Evolutionary conservation across 1,140 invertebrate genomes (phyloP), one percentile per base, ranked within the genome.

Genomic region (Drosophila malerkotliana): DNA sequence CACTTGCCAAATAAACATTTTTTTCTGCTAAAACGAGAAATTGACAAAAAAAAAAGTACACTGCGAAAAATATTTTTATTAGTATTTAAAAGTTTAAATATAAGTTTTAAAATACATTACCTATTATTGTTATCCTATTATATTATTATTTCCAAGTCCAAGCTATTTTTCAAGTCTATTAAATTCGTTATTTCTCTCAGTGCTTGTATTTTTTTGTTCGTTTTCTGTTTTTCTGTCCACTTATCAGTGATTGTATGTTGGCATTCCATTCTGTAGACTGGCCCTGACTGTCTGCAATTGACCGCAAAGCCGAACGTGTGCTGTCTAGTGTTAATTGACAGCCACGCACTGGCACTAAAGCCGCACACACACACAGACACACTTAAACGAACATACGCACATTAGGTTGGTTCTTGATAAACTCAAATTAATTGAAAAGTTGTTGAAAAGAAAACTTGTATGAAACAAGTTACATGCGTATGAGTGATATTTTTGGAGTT

Each of bases 271-370:
- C 44, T 77, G 30, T 53, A 52, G 60, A 64, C 41, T 71, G 67
- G 66, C 67, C 67, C 67, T 71, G 67, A 71, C 67, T 69, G 64
- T 71, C 67, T 72, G 67, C 54, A 60, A 77, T 66, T 73, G 60
- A 47, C 66, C 52, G 67, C 66, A 56, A 69, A 69, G 64, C 64
- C 64, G 53, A 71, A 69, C 64, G 67, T 69, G 64, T 69, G 66
- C 66, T 69, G 63, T 47, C 62, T 68, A 57, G 53, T 71, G 68
- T 72, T 72, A 72, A 72, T 71, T 72, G 71, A 72, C 66, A 72
- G 68, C 53, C 53, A 71, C 64, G 41, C 63, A 69, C 67, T 21
- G 41, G 9, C 41, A 47, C 58, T 21, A 37, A 10, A 37, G 10
- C 10, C 10, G 10, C 34, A 37, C 34, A n/a, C 34, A 37, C 34